Base-by-base conservation (phyloP, 2,797 vertebrate species). In the Catostomus latipinnis region DNA sequence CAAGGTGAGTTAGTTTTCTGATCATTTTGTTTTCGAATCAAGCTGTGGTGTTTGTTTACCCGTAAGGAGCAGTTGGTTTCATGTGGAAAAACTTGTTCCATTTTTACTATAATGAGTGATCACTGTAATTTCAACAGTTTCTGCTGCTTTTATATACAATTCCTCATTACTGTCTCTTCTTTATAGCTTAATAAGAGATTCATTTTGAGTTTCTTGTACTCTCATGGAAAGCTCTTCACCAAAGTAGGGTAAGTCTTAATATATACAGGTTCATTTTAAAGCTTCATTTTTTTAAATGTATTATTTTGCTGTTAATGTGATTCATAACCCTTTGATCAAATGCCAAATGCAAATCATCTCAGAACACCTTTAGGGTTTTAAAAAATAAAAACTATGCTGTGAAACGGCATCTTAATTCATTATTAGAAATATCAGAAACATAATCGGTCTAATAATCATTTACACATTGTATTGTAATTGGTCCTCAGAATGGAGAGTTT, bases 201-300 rank as follows among this genome's bases (percentile, higher is more conserved):
- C 91, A 97, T 96, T 93, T 94, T 98, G 91, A 97, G 95, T 94
- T 99, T 99, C 93, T 95, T 99, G 85, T 96, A 99, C 91, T 92
- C 96, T 89, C 98, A 98, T 90, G 97, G 97, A 92, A 99, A 99
- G 93, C 96, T 99, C 92, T 99, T 98, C 96, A 98, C 97, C 87
- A 98, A 97, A 97, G 97, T 99, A 87, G 97, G 98, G 98, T 99
- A 95, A 98, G 94, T 92, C 16, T 50, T 13, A 14, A 43, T 63
- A 43, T 49, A 53, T 4, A 72, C n/a, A 84, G 34, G 8, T 82
- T 12, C 80, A 18, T 73, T 81, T 48, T 18, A 56, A 34, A 57
- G 61, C 1, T 12, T 7, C 16, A 14, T 53, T 13, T 34, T 34
- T 34, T 34, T 4, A 34, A 34, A n/a, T 54, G 49, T n/a, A 9